Evolutionary conservation across 2,113 vertebrate species (phyloP).

Genomic region (Chloropsis hardwickii): DNA sequence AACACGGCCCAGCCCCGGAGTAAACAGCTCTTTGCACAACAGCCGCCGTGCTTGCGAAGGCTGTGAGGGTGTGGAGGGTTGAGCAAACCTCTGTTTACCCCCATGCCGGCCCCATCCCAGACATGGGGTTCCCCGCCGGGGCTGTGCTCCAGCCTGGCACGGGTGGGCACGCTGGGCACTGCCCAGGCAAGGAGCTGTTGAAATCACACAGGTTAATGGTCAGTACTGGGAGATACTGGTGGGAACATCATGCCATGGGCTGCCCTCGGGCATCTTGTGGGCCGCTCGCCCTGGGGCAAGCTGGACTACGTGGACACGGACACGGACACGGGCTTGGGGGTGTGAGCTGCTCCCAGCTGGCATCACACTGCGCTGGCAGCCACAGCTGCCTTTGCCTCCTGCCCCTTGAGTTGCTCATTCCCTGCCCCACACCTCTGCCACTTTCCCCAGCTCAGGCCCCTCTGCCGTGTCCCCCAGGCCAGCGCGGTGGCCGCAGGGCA

Average conservation of each 20-base stretch:
- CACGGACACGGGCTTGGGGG: rapidly evolving
- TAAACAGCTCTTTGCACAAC: constrained; percentile 60
- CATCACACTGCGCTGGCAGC: rapidly evolving
- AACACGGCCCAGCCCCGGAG: not conserved
- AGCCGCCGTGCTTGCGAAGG: not conserved
- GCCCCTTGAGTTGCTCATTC: not conserved
- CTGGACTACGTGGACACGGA: rapidly evolving
- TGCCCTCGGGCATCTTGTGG: rapidly evolving
- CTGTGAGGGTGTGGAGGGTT: not conserved
- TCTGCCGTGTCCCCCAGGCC: not conserved
- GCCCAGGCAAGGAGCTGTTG: not conserved
- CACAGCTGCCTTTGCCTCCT: not conserved
- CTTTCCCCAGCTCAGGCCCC: no score
- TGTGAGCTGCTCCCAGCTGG: not conserved
- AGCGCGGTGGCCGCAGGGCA: not conserved
- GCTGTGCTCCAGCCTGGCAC: not conserved
- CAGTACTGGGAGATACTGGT: not conserved
- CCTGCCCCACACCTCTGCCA: not conserved
- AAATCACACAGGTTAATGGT: rapidly evolving
- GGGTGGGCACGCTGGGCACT: rapidly evolving
- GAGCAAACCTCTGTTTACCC: constrained; percentile 31
- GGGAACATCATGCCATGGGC: rapidly evolving
- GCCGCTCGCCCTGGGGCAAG: rapidly evolving
- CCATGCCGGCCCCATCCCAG: rapidly evolving
- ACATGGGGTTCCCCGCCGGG: rapidly evolving